Conservation (phyloP, 2,888 invertebrate genomes). For the Tribolium freemani region DNA sequence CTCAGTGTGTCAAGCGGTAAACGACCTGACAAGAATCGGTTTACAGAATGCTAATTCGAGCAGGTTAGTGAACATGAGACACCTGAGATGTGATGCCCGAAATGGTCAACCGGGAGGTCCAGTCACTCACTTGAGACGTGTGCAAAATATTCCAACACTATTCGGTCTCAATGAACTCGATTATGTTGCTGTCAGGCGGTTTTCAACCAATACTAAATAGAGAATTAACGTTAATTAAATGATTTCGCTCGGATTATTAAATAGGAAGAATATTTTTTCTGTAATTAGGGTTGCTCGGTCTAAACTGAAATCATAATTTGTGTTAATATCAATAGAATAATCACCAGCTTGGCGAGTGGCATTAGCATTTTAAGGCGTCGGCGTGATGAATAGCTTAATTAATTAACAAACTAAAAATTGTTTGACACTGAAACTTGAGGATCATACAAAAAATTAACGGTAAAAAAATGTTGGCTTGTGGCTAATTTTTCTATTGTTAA, state of each 20-base stretch:
- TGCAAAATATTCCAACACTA: conserved; percentile 31
- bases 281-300: neutral
- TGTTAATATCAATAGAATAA: too few species aligned
- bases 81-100: conserved; percentile 52
- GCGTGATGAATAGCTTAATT: neutral
- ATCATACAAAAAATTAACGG: too few species aligned
- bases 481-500: too few species aligned
- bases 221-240: conserved; percentile 11
- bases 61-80: conserved; percentile 51
- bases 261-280: neutral
- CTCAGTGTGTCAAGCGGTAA: conserved; percentile 14
- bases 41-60: conserved; percentile 49
- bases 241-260: conserved; percentile 6
- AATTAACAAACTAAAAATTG: too few species aligned
- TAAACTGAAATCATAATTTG: neutral
- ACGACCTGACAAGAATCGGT: conserved; percentile 44
- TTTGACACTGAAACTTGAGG: too few species aligned
- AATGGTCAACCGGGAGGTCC: conserved; percentile 55
- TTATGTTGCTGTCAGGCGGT: conserved; percentile 17
- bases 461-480: too few species aligned
- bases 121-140: conserved; percentile 49
- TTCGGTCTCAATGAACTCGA: conserved; percentile 16
- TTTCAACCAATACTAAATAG: neutral
- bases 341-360: too few species aligned
- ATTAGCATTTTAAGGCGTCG: neutral